Conservation (phyloP, 1,140 invertebrate species). For the Pseudomyrmex gracilis region DNA sequence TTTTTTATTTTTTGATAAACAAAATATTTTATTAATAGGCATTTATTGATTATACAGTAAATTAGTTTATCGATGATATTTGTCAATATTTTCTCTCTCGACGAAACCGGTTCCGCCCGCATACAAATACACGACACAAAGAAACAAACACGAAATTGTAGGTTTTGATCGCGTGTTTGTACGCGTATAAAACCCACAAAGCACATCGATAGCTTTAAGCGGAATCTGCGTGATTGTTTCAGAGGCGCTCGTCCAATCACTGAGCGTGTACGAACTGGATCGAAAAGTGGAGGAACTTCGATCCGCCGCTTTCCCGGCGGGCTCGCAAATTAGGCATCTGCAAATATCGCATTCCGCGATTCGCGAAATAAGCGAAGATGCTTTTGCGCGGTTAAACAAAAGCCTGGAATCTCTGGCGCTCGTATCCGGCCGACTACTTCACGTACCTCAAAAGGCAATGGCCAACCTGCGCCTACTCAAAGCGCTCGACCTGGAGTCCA, state of each 20-base stretch:
- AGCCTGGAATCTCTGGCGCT: slow-evolving; percentile 93
- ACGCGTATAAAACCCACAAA: slow-evolving; percentile 6
- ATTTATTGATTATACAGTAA: too few relatives aligned
- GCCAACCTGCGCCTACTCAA: slow-evolving; percentile 90
- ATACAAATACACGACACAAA: not conserved
- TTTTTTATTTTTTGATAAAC: not conserved
- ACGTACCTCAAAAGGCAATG: slow-evolving; percentile 93
- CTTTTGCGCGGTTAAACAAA: slow-evolving; percentile 90
- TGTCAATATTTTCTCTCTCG: not conserved
- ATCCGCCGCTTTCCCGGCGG: slow-evolving; percentile 89
- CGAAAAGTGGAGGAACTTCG: slow-evolving; percentile 90
- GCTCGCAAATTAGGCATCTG: slow-evolving; percentile 91
- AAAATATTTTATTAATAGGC: too few relatives aligned
- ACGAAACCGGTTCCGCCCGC: not conserved
- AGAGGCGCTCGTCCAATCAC: slow-evolving; percentile 89
- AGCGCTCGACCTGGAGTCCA: slow-evolving; percentile 93
- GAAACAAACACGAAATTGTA: not conserved
- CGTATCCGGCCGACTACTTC: slow-evolving; percentile 91
- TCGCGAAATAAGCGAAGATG: slow-evolving; percentile 90
- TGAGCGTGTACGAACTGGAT: slow-evolving; percentile 95
- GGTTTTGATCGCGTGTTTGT: not conserved
- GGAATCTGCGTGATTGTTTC: slow-evolving; percentile 48
- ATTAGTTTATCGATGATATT: not conserved
- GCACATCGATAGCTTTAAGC: not conserved
- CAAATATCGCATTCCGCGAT: slow-evolving; percentile 94